Conservation (phyloP, 2,888 invertebrate genomes). For the Diarsia dahlii region DNA sequence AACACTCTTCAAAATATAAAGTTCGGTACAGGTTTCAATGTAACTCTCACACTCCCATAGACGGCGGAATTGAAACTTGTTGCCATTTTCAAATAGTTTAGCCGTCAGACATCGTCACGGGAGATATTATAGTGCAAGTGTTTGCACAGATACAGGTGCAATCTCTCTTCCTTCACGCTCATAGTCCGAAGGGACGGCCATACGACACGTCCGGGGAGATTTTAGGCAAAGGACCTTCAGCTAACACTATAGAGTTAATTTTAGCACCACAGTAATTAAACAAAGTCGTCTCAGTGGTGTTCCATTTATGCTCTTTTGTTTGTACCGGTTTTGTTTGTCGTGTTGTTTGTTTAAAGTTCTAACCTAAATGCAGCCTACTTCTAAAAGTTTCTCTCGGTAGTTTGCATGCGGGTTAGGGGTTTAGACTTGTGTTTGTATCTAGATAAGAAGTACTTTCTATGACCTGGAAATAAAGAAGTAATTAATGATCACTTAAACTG, state of each 20-base stretch:
- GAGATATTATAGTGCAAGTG: not conserved
- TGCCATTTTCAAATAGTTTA: not conserved
- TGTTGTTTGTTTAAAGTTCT: slow-evolving; percentile 25
- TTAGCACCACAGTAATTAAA: slow-evolving; percentile 16
- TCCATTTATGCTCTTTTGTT: not conserved
- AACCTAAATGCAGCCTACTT: slow-evolving; percentile 17
- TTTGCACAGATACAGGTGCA: not conserved
- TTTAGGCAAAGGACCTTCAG: no score
- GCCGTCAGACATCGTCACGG: not conserved
- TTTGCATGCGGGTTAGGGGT: slow-evolving; percentile 18
- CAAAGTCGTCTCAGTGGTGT: not conserved
- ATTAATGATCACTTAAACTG: no score
- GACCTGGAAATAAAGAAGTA: no score
- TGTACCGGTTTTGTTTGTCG: slow-evolving; percentile 2
- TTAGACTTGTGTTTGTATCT: slow-evolving; percentile 12
- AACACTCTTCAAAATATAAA: no score
- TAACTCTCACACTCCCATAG: no score
- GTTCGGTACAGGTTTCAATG: no score
- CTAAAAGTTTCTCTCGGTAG: not conserved
- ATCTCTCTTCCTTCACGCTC: not conserved
- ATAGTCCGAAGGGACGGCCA: not conserved
- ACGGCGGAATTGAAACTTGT: no score
- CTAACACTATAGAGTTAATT: not conserved
- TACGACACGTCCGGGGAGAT: rapidly evolving
- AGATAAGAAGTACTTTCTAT: not conserved